phyloP scores from a whole-genome alignment of 1,140 invertebrate species.

The Lysiphlebus fabarum region DNA sequence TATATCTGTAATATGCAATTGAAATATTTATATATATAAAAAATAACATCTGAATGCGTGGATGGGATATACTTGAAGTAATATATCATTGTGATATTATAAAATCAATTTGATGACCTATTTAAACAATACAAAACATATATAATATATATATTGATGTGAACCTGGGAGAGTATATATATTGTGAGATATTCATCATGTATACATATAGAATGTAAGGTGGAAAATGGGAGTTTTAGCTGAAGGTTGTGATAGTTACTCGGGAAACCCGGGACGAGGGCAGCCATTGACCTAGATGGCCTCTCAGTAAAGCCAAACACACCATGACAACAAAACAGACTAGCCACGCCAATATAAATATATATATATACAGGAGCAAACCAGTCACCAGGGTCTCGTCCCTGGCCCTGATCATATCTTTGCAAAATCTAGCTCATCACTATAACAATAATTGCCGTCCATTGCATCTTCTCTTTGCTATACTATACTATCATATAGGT shows the following conservation, averaged over 20 bases:
- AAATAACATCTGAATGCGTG: too few relatives aligned
- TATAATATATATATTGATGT: too few relatives aligned
- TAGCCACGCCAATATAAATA: background rate
- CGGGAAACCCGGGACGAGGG: slow-evolving; percentile 29
- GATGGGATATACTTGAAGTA: too few relatives aligned
- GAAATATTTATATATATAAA: too few relatives aligned
- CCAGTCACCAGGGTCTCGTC: slow-evolving; percentile 2
- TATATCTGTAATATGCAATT: too few relatives aligned
- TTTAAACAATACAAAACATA: slow-evolving; percentile 17
- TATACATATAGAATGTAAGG: background rate
- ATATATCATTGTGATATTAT: too few relatives aligned
- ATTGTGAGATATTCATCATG: too few relatives aligned
- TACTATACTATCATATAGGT: too few relatives aligned
- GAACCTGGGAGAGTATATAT: too few relatives aligned
- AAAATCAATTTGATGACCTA: slow-evolving; percentile 28
- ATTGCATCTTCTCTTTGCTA: too few relatives aligned
- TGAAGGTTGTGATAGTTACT: slow-evolving; percentile 23
- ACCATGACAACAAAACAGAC: too few relatives aligned
- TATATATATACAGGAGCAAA: slow-evolving; percentile 1
- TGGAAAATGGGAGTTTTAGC: slow-evolving; percentile 1
- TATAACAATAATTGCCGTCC: too few relatives aligned
- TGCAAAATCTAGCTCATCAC: background rate
- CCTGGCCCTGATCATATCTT: slow-evolving; percentile 6
- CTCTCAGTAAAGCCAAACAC: slow-evolving; percentile 6
- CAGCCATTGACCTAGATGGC: slow-evolving; percentile 35